Base-by-base conservation (phyloP, 2,797 vertebrate species). In the Halcyon leucocephala region DNA sequence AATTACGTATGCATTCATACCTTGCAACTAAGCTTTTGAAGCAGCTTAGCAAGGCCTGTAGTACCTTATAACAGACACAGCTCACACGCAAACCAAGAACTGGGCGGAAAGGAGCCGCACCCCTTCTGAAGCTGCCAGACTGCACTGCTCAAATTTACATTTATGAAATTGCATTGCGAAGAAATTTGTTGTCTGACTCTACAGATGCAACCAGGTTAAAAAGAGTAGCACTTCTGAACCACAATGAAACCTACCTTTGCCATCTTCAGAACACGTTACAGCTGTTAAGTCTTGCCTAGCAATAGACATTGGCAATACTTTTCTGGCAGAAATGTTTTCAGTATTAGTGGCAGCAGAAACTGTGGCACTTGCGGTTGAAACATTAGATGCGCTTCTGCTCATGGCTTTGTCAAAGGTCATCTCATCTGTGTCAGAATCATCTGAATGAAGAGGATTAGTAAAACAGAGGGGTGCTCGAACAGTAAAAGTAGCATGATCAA, bases 401-500 rank as follows among this genome's bases (percentile, higher is more conserved):
- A 89, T 33, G 86, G 95, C 91, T 93, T 90, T 92, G 1, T 97
- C 97, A 73, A 95, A 97, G 97, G 97, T 97, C 95, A 95, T 98
- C 58, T 98, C 98, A 5, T 99, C 99, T 4, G 97, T 98, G 42
- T 99, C 99, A 0, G 99, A 99, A 97, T 99, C 99, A 95, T 99
- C 99, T 4, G 99, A 99, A 96, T 99, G 99, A 86, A 99, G 98
- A 55, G 99, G 99, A 97, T 99, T 99, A 94, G 99, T 99, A 97
- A 99, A 99, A 97, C 99, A 98, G 79, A 99, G 98, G 26, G 99
- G 99, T 70, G 98, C 98, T 97, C 98, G 98, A 90, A 95, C 64
- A 29, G 84, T 65, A 93, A 96, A 41, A 49, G 96, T 66, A 57
- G 88, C 79, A 48, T 58, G 87, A 73, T 85, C 97, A 72, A 77